These are phyloP conservation scores for Artemia sp. DNA, from an alignment of 2,888 invertebrate species.

Conservation along the genomic window DNA sequence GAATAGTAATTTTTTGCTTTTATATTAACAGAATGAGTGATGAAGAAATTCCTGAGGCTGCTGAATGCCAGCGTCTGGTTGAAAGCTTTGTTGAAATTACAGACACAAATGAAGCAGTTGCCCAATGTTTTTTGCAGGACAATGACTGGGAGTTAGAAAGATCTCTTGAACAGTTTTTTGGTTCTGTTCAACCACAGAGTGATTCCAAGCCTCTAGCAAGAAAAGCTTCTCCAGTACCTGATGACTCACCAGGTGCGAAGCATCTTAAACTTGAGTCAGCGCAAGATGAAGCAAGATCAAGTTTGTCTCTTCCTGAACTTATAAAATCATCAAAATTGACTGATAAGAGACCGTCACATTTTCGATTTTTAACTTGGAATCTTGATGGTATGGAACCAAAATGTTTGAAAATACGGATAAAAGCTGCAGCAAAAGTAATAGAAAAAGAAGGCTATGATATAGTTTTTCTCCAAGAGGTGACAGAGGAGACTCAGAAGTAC, in stretches of 20 bases:
- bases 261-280: not conserved
- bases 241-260: not conserved
- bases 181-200: not conserved
- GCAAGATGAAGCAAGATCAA: not conserved
- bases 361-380: conserved; percentile 41
- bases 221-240: not conserved
- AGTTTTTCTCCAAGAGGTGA: conserved; percentile 42
- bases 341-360: conserved; percentile 30
- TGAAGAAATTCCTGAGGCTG: conserved; percentile 30
- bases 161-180: conserved; percentile 14
- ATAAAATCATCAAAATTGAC: conserved; percentile 24
- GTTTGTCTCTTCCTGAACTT: not conserved
- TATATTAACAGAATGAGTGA: conserved; percentile 20
- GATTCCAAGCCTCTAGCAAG: conserved; percentile 15
- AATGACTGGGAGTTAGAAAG: conserved; percentile 35
- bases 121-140: conserved; percentile 40
- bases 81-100: conserved; percentile 38
- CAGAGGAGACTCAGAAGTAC: conserved; percentile 33
- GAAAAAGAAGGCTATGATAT: conserved; percentile 40
- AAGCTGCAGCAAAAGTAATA: conserved; percentile 36
- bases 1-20: no score
- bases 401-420: conserved; percentile 36
- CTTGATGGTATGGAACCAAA: conserved; percentile 41
- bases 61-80: conserved; percentile 33
- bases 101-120: conserved; percentile 38